phyloP scores from a whole-genome alignment of 2,888 invertebrate species.

The Lasioglossum leucozonium region DNA sequence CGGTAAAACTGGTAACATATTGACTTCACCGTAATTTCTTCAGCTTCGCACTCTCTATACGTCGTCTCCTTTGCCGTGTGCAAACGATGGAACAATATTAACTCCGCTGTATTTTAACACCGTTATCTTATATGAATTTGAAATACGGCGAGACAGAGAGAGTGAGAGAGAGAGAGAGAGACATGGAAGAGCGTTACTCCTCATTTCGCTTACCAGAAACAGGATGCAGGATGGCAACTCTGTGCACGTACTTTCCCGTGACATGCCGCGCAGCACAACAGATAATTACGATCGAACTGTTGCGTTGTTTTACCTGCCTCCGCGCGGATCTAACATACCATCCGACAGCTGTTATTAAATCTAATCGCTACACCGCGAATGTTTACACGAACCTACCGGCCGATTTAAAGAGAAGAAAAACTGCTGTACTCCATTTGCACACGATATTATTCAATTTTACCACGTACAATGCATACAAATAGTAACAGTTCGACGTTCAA shows the following conservation, averaged over 20 bases:
- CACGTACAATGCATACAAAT: background rate
- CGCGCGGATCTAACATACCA: background rate
- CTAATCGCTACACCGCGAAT: background rate
- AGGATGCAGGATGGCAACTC: constrained; percentile 37
- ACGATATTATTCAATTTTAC: background rate
- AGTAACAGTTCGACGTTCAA: background rate
- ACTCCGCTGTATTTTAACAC: constrained; percentile 32
- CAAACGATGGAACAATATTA: constrained; percentile 44
- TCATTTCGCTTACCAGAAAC: constrained; percentile 26
- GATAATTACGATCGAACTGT: constrained; percentile 6
- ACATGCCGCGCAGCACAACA: background rate
- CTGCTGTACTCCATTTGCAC: background rate
- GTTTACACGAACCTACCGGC: background rate
- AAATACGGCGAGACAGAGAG: no score
- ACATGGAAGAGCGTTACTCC: constrained; percentile 21
- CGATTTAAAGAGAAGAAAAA: no score
- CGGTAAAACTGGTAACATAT: constrained; percentile 47
- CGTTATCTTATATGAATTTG: constrained; percentile 55
- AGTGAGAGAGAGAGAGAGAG: no score
- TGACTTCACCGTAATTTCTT: constrained; percentile 43
- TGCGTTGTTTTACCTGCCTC: background rate
- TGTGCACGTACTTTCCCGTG: constrained; percentile 3
- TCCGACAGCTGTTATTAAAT: background rate
- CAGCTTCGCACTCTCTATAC: constrained; percentile 36
- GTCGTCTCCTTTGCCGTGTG: constrained; percentile 34